A percentile compares a stretch with the other conserved stretches of the same genome.
These are phyloP conservation scores for Hedya salicella DNA, from an alignment of 2,888 invertebrate genomes.

Conservation along the genomic window DNA sequence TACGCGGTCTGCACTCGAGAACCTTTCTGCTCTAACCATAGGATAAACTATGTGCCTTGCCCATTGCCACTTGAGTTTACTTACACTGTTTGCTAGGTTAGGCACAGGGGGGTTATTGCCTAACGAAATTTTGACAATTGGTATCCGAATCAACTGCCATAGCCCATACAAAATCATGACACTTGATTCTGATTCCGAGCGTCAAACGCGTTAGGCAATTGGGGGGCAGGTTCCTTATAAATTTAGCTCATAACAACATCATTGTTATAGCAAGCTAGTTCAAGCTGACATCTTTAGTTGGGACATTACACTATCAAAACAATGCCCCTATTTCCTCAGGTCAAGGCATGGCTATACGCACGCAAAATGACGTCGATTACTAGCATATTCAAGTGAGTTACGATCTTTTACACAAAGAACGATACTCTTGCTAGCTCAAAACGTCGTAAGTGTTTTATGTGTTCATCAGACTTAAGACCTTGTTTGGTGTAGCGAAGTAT, in stretches of 20 bases:
- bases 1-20: too few relatives aligned
- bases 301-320: slow-evolving; percentile 19
- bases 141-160: too few relatives aligned
- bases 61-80: too few relatives aligned
- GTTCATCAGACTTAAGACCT: neutral
- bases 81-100: too few relatives aligned
- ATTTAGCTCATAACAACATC: neutral
- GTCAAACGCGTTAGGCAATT: too few relatives aligned
- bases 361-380: neutral
- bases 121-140: too few relatives aligned
- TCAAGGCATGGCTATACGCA: slow-evolving; percentile 5
- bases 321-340: slow-evolving; percentile 30
- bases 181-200: too few relatives aligned
- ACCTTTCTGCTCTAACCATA: too few relatives aligned
- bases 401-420: neutral
- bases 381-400: neutral
- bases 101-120: too few relatives aligned
- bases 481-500: neutral
- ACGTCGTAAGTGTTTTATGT: neutral
- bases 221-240: too few relatives aligned
- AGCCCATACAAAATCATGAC: too few relatives aligned
- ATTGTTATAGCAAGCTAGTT: neutral
- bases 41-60: too few relatives aligned
- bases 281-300: neutral
- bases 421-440: neutral